Evolutionary conservation across 2,113 vertebrate species (phyloP).

Genomic region (Malaclemys terrapin): DNA sequence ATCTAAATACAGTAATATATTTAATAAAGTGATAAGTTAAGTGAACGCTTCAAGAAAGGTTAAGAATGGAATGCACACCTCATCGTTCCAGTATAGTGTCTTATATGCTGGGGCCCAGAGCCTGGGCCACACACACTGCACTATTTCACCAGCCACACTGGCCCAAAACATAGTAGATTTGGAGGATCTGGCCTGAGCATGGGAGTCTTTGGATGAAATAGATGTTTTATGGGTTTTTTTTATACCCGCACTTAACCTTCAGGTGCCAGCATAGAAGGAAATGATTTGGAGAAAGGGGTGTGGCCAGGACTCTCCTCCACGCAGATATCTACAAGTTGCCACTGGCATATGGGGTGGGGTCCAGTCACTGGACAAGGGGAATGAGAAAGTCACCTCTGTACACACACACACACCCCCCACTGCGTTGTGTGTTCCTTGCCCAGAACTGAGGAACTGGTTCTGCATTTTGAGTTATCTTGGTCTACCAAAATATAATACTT

Average conservation of each 20-base stretch:
- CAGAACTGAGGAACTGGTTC: not conserved
- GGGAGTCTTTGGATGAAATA: not conserved
- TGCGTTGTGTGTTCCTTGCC: not conserved
- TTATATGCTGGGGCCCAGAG: not conserved
- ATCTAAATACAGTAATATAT: not conserved
- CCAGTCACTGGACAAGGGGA: not conserved
- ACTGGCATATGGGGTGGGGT: fast-evolving
- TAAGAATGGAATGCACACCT: not conserved
- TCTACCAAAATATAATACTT: not conserved
- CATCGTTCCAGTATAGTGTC: not conserved
- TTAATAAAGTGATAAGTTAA: not conserved
- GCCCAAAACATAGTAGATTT: not conserved
- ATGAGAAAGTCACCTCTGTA: not conserved
- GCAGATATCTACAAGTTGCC: not conserved
- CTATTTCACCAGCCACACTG: not conserved
- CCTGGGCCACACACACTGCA: not conserved
- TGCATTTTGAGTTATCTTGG: not conserved
- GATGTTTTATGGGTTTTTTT: fast-evolving
- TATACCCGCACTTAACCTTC: not conserved
- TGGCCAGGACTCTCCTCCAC: fast-evolving
- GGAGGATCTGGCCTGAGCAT: not conserved
- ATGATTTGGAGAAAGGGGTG: not conserved
- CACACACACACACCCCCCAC: too few species aligned
- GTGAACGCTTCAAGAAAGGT: not conserved
- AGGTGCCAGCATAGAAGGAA: not conserved